Evolutionary conservation across 2,888 invertebrate species (phyloP).

Genomic region (Helobdella robusta): DNA sequence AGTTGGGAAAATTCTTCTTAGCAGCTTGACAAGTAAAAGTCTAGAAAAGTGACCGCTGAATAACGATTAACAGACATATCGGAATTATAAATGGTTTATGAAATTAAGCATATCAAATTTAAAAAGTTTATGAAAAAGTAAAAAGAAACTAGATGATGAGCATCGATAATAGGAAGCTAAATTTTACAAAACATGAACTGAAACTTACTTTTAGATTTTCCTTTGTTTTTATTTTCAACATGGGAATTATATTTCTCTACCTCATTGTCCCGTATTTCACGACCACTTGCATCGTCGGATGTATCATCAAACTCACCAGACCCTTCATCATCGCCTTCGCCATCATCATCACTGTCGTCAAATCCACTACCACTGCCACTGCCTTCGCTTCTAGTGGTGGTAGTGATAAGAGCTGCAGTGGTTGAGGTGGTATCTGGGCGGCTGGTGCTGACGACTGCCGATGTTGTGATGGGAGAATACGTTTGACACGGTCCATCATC

Average conservation of each 20-base stretch:
- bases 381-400: neutral
- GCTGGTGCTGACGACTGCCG: neutral
- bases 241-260: neutral
- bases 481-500: slow-evolving; percentile 10
- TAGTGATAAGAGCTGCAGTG: neutral
- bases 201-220: no score
- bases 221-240: neutral
- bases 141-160: no score
- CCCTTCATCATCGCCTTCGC: neutral
- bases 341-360: neutral
- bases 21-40: no score
- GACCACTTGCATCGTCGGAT: neutral
- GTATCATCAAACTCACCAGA: neutral
- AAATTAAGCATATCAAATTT: no score
- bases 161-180: no score
- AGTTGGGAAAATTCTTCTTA: no score
- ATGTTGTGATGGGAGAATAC: neutral
- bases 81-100: no score
- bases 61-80: no score
- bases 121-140: no score
- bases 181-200: no score
- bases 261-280: neutral
- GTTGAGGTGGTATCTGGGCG: neutral
- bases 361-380: neutral
- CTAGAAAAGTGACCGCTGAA: no score